Evolutionary conservation across 2,888 invertebrate species (phyloP).

Genomic region (Octonoba sinensis): DNA sequence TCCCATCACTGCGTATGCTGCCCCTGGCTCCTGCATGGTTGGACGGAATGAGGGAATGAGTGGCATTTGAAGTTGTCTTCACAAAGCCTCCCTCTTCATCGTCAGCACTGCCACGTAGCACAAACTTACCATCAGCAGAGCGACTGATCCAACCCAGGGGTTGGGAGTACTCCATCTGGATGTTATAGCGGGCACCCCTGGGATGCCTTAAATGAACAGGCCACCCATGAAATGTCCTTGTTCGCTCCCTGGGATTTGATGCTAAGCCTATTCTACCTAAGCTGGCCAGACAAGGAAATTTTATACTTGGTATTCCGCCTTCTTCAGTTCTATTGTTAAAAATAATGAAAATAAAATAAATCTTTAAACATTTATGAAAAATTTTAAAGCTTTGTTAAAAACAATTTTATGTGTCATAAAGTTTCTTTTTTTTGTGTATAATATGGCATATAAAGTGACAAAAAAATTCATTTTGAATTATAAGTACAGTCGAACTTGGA

Average conservation of each 20-base stretch:
- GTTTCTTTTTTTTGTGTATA: too few species aligned
- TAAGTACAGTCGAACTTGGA: neutral
- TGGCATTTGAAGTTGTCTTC: constrained; percentile 50
- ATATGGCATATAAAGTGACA: neutral
- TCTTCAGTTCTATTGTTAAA: constrained; percentile 57
- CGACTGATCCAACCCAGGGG: constrained; percentile 79
- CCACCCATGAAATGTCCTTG: constrained; percentile 61
- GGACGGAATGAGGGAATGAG: constrained; percentile 66
- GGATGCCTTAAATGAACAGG: constrained; percentile 63
- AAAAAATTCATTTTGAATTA: neutral
- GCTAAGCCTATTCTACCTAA: constrained; percentile 64
- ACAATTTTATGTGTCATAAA: too few species aligned
- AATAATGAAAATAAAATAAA: neutral
- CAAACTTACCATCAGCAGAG: constrained; percentile 82
- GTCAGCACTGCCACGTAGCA: constrained; percentile 74
- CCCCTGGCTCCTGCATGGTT: constrained; percentile 65
- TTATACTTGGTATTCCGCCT: constrained; percentile 67
- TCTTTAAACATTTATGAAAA: neutral
- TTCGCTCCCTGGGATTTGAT: constrained; percentile 51
- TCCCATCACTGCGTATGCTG: constrained; percentile 64
- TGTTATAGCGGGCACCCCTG: constrained; percentile 67
- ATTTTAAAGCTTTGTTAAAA: neutral
- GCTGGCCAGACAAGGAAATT: constrained; percentile 62
- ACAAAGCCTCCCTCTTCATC: constrained; percentile 67
- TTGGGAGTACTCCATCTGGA: constrained; percentile 68